phyloP scores from a whole-genome alignment of 2,888 invertebrate genomes.

The Criorhina ranunculi region DNA sequence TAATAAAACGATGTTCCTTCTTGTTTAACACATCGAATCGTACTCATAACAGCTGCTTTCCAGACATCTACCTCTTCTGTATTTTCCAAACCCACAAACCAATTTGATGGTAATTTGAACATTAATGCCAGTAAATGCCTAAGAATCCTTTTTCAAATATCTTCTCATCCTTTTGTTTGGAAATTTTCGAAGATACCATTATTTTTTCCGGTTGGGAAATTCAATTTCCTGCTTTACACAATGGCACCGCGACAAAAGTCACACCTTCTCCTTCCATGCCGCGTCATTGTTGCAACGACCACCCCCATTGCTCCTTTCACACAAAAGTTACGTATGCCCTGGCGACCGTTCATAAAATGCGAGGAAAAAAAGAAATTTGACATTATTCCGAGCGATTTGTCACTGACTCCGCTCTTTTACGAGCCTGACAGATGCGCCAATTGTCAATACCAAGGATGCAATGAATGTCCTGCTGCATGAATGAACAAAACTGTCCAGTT shows the following conservation, averaged over 20 bases:
- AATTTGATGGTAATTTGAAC: slow-evolving; percentile 64
- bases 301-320: slow-evolving; percentile 55
- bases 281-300: slow-evolving; percentile 31
- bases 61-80: no score
- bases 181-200: slow-evolving; percentile 16
- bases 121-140: slow-evolving; percentile 45
- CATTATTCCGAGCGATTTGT: slow-evolving; percentile 68
- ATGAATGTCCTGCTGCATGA: slow-evolving; percentile 46
- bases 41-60: neutral
- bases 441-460: slow-evolving; percentile 56
- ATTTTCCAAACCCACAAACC: slow-evolving; percentile 27
- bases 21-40: neutral
- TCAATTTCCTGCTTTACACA: slow-evolving; percentile 52
- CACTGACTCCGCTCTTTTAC: slow-evolving; percentile 60
- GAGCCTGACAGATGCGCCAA: slow-evolving; percentile 71
- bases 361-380: slow-evolving; percentile 21
- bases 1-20: neutral
- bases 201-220: slow-evolving; percentile 51
- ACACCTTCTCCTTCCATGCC: slow-evolving; percentile 35
- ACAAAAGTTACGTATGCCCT: slow-evolving; percentile 44
- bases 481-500: slow-evolving; percentile 41
- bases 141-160: slow-evolving; percentile 59
- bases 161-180: slow-evolving; percentile 24
- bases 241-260: slow-evolving; percentile 49
- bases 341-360: slow-evolving; percentile 53